These are phyloP conservation scores for Brachyptera putata DNA, from an alignment of 2,888 invertebrate genomes.

Conservation along the genomic window DNA sequence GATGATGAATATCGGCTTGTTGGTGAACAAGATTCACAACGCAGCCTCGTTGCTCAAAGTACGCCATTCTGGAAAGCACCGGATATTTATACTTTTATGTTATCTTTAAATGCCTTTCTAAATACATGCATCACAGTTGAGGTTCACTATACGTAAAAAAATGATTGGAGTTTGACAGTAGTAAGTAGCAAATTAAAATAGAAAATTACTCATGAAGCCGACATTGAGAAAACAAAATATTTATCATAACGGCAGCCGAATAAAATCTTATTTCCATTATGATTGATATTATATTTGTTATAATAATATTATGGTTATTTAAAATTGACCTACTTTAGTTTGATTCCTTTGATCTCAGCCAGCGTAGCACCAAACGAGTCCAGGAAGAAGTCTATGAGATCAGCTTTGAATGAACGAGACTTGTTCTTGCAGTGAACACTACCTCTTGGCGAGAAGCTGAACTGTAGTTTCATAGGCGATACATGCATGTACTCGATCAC, in stretches of 20 bases:
- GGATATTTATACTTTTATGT: too few species aligned
- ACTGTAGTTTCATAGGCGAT: conserved; percentile 56
- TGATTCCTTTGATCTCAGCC: conserved; percentile 61
- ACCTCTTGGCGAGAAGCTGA: conserved; percentile 55
- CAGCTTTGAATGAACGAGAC: conserved; percentile 47
- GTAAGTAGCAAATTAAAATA: too few species aligned
- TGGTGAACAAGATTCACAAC: conserved; percentile 51
- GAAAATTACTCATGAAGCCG: too few species aligned
- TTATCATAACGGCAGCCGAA: too few species aligned
- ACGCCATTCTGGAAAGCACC: conserved; percentile 64
- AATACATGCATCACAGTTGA: too few species aligned
- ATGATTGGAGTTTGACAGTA: too few species aligned
- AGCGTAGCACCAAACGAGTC: conserved; percentile 61
- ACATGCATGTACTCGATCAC: conserved; percentile 56
- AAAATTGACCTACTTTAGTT: conserved; percentile 53
- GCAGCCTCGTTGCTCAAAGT: conserved; percentile 58
- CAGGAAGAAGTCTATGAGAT: conserved; percentile 58
- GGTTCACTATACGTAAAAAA: too few species aligned
- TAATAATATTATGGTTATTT: too few species aligned
- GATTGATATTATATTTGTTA: too few species aligned
- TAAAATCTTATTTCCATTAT: too few species aligned
- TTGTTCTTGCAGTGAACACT: conserved; percentile 31
- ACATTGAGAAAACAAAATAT: too few species aligned
- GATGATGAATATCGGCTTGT: conserved; percentile 54
- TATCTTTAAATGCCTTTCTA: too few species aligned